Evolutionary conservation across 2,797 vertebrate genomes (phyloP), one percentile per base, ranked within the genome.

Genomic region (Melanogrammus aeglefinus): DNA sequence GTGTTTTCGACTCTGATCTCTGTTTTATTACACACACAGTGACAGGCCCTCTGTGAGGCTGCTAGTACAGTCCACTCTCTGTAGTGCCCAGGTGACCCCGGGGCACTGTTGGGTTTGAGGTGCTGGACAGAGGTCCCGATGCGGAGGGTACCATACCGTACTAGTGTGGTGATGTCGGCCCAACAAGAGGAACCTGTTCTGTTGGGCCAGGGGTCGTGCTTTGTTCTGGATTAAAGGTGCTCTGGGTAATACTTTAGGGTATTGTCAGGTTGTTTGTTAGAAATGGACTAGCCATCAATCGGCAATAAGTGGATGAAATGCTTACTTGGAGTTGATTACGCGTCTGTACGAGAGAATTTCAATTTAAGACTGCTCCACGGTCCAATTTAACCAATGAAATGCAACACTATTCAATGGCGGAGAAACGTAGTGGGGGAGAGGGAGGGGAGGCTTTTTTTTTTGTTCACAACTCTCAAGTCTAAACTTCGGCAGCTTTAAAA

Each of bases 21-120:
- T 91, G 90, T 92, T 91, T 92, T 93, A 93, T 94, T 93, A 93
- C 90, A 90, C 84, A 81, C 84, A 84, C 89, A 92, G 87, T 90
- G 87, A 80, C 86, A 78, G 86, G 39, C 91, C 92, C 93, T 93
- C 91, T 92, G 92, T 88, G 90, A 88, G 85, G 90, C 88, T 21
- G 47, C 47, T 21, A 89, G 87, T 88, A 89, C 90, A 76, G 82
- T 74, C 27, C 81, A 82, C 85, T 81, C 88, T 77, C 87, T 75
- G 84, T 85, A 72, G 87, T 72, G 84, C 84, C 86, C 88, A 73
- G 82, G 86, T 79, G 88, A 88, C 90, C 90, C 88, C 85, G 90
- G 90, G 89, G 90, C 90, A 86, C 86, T 85, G 90, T 89, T 88
- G 89, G 41, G 41, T 13, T 44, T 44, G 41, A 44, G 41, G 10